phyloP scores from a whole-genome alignment of 2,888 invertebrate species.

The Epinotia ramella region DNA sequence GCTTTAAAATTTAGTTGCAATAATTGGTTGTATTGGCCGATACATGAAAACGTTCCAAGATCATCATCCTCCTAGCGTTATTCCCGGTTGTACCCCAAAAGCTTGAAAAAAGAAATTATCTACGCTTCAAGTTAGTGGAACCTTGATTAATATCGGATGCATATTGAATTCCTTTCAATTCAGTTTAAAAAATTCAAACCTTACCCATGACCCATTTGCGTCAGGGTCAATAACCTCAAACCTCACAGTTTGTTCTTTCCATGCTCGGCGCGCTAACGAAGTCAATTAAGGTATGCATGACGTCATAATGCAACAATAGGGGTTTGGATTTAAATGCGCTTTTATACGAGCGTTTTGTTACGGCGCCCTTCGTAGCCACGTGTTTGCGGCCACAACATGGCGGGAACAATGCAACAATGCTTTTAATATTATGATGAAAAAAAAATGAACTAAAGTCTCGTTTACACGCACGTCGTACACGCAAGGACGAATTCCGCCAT shows the following conservation, averaged over 20 bases:
- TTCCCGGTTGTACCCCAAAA: too few relatives aligned
- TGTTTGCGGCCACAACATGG: slow-evolving; percentile 23
- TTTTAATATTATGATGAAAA: background rate
- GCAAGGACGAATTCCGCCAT: too few relatives aligned
- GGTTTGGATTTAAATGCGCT: slow-evolving; percentile 27
- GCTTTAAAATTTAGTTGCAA: too few relatives aligned
- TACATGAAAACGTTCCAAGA: too few relatives aligned
- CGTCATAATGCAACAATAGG: slow-evolving; percentile 31
- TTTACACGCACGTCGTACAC: too few relatives aligned
- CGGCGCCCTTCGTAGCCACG: slow-evolving; percentile 15
- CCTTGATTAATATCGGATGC: too few relatives aligned
- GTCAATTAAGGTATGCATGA: slow-evolving; percentile 17
- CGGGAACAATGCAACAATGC: background rate
- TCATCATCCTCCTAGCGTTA: too few relatives aligned
- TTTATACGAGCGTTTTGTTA: slow-evolving; percentile 26
- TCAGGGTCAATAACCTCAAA: slow-evolving; percentile 23
- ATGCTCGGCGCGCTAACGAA: slow-evolving; percentile 27
- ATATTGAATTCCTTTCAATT: background rate
- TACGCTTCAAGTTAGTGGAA: too few relatives aligned
- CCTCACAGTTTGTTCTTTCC: slow-evolving; percentile 1
- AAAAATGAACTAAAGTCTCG: background rate
- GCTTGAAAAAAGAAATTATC: too few relatives aligned
- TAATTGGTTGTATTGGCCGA: too few relatives aligned
- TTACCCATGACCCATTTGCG: slow-evolving; percentile 31
- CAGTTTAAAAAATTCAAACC: slow-evolving; percentile 1